Percentiles rank a stretch among this genome's conserved stretches.
Conservation (phyloP, 2,113 vertebrate genomes). For the Camelus dromedarius region DNA sequence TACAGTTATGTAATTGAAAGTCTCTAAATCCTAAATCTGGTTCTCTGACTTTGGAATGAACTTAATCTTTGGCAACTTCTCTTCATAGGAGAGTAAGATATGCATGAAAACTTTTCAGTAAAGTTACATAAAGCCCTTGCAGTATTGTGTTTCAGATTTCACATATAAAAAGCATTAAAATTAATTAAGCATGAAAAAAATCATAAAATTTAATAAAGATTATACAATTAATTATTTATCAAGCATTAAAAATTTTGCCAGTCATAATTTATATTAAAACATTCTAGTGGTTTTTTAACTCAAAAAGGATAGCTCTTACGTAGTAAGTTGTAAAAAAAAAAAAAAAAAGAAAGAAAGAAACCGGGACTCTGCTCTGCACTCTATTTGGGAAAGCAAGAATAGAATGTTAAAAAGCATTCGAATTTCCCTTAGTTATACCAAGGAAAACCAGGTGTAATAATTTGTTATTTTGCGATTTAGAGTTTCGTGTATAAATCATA, state of each 20-base stretch:
- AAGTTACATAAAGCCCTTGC: background rate
- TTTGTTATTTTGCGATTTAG: conserved; percentile 29
- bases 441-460: background rate
- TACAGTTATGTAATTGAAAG: background rate
- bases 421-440: conserved; percentile 40
- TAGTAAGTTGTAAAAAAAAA: background rate
- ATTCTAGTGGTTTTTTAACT: background rate
- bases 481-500: background rate
- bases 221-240: background rate
- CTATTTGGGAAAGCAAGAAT: background rate
- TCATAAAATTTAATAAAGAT: background rate
- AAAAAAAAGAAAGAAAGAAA: background rate
- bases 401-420: conserved; percentile 19
- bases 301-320: background rate
- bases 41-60: background rate
- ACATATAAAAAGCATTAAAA: conserved; percentile 32
- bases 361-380: background rate
- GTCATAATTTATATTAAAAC: conserved; percentile 13
- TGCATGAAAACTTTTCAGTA: background rate
- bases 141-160: background rate
- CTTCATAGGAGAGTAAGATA: background rate
- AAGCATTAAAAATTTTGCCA: background rate
- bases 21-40: background rate
- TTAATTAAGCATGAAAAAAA: background rate
- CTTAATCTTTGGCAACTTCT: background rate